phyloP scores from a whole-genome alignment of 2,113 vertebrate genomes.

The Diphyllodes magnificus region DNA sequence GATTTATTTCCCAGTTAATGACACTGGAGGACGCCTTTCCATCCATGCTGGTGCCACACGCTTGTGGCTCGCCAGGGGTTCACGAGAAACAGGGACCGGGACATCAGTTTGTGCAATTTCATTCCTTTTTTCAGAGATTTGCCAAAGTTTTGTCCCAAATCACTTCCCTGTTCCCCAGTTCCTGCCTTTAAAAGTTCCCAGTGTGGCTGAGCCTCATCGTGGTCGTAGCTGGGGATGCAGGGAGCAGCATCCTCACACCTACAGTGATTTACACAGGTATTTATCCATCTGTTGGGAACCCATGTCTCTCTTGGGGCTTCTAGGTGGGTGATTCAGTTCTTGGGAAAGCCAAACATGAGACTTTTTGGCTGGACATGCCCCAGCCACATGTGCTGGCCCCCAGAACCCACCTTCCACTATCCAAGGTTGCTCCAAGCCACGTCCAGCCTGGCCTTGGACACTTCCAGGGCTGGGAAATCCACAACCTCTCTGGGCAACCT shows the following conservation, averaged over 20 bases:
- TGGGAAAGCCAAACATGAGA: background rate
- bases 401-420: background rate
- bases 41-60: background rate
- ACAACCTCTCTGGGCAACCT: background rate
- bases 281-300: rapidly evolving
- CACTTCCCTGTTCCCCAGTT: background rate
- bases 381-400: background rate
- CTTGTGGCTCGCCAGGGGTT: rapidly evolving
- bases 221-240: background rate
- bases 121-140: background rate
- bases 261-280: rapidly evolving
- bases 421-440: background rate
- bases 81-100: rapidly evolving
- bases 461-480: background rate
- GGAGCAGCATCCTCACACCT: background rate
- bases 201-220: background rate
- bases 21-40: background rate
- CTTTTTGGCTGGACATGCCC: background rate
- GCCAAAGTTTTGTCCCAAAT: background rate
- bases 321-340: background rate
- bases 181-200: background rate
- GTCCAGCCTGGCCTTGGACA: background rate
- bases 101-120: rapidly evolving
- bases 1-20: background rate
- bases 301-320: background rate